Percentiles rank a stretch among this genome's conserved stretches.
Conservation (phyloP, 2,888 invertebrate genomes). For the Acanthacorydalis orientalis region DNA sequence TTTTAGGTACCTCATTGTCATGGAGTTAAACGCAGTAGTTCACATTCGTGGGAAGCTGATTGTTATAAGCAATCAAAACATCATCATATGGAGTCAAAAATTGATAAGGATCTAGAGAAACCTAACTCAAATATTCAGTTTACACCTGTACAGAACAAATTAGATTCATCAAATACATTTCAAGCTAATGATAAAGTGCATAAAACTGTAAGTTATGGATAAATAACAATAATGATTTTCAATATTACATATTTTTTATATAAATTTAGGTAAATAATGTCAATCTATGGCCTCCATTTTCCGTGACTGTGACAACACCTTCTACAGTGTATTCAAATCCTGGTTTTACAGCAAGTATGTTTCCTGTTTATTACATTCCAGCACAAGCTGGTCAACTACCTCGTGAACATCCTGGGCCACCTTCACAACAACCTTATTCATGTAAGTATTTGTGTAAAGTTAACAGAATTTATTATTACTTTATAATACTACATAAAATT, state of each 20-base stretch:
- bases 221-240: background rate
- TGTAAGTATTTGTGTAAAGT: background rate
- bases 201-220: background rate
- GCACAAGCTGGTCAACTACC: conserved; percentile 19
- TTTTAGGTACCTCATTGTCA: conserved; percentile 22
- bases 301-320: conserved; percentile 27
- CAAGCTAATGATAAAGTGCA: no score
- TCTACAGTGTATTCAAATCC: conserved; percentile 13
- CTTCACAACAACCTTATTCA: conserved; percentile 6
- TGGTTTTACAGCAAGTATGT: conserved; percentile 25
- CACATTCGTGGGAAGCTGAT: conserved; percentile 42
- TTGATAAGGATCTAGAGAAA: background rate
- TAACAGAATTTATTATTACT: no score
- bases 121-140: no score
- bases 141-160: no score
- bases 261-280: conserved; percentile 23
- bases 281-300: conserved; percentile 43
- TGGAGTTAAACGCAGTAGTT: conserved; percentile 43
- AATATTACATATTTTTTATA: background rate
- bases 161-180: no score
- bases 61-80: conserved; percentile 36
- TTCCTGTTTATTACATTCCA: conserved; percentile 40
- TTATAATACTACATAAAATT: no score
- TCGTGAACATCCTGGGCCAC: conserved; percentile 17
- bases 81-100: conserved; percentile 19